Conservation (phyloP, 2,888 invertebrate genomes). For the Opisthograptis luteolata region DNA sequence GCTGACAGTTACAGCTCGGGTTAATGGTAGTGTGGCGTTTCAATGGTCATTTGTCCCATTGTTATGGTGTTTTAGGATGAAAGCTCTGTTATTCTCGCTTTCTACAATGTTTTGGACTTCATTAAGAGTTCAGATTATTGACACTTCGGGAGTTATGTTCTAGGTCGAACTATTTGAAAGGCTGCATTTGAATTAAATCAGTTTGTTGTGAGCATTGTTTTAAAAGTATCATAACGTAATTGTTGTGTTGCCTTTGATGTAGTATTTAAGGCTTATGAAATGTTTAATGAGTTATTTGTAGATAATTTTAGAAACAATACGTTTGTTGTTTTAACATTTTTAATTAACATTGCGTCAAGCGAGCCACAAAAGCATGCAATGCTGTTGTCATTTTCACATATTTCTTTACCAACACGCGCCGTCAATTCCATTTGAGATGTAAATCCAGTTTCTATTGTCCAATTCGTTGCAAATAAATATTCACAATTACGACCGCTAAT, state of each 20-base stretch:
- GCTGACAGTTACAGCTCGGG: constrained; percentile 70
- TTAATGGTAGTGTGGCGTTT: constrained; percentile 72
- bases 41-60: constrained; percentile 71
- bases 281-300: not conserved
- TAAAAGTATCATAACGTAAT: constrained; percentile 13
- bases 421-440: constrained; percentile 31
- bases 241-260: not conserved
- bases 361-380: not conserved
- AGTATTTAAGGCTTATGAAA: not conserved
- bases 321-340: too few relatives aligned
- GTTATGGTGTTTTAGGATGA: constrained; percentile 66
- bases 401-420: constrained; percentile 9
- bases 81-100: constrained; percentile 47
- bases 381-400: constrained; percentile 18
- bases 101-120: constrained; percentile 48
- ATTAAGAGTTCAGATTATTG: constrained; percentile 50
- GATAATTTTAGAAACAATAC: not conserved
- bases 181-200: constrained; percentile 21
- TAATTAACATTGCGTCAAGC: not conserved
- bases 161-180: constrained; percentile 21
- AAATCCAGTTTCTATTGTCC: constrained; percentile 41
- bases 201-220: constrained; percentile 12
- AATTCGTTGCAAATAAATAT: constrained; percentile 52
- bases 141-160: constrained; percentile 40
- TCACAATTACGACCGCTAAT: constrained; percentile 57